phyloP scores from a whole-genome alignment of 2,888 invertebrate genomes.

The Clostera curtula region DNA sequence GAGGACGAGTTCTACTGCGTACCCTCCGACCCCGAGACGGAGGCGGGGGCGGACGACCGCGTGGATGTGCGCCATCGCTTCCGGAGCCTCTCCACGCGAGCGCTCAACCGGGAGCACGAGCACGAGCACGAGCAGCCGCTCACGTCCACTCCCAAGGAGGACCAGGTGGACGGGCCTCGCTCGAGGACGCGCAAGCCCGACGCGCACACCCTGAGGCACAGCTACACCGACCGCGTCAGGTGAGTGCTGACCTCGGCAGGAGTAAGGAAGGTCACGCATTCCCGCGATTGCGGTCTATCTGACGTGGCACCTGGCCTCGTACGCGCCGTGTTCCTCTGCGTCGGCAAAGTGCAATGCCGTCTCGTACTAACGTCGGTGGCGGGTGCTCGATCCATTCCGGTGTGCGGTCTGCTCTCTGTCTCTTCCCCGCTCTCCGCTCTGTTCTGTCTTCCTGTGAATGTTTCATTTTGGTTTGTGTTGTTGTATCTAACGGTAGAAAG shows the following conservation, averaged over 20 bases:
- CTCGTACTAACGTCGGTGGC: slow-evolving; percentile 29
- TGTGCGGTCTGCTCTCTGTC: slow-evolving; percentile 14
- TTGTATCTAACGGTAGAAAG: too few relatives aligned
- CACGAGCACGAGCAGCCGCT: slow-evolving; percentile 27
- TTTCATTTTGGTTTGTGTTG: too few relatives aligned
- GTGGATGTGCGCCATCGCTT: slow-evolving; percentile 48
- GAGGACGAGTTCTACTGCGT: slow-evolving; percentile 68
- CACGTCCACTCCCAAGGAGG: slow-evolving; percentile 47
- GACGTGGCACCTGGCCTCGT: slow-evolving; percentile 3
- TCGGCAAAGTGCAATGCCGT: slow-evolving; percentile 23
- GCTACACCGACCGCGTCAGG: slow-evolving; percentile 54
- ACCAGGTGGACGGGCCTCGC: too few relatives aligned
- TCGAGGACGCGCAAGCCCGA: slow-evolving; percentile 20
- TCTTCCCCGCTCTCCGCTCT: slow-evolving; percentile 17
- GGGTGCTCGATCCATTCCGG: slow-evolving; percentile 18
- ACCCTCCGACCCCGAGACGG: slow-evolving; percentile 46
- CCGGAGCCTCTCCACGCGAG: slow-evolving; percentile 40
- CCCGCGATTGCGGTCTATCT: slow-evolving; percentile 8
- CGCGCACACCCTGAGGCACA: slow-evolving; percentile 39
- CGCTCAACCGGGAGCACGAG: slow-evolving; percentile 33
- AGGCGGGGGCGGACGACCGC: slow-evolving; percentile 27
- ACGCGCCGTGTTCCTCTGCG: slow-evolving; percentile 4
- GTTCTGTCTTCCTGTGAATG: slow-evolving; percentile 13
- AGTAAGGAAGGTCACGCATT: slow-evolving; percentile 22
- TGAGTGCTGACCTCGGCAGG: slow-evolving; percentile 32